Evolutionary conservation across 2,113 vertebrate species (phyloP).

Genomic region (Parus major): DNA sequence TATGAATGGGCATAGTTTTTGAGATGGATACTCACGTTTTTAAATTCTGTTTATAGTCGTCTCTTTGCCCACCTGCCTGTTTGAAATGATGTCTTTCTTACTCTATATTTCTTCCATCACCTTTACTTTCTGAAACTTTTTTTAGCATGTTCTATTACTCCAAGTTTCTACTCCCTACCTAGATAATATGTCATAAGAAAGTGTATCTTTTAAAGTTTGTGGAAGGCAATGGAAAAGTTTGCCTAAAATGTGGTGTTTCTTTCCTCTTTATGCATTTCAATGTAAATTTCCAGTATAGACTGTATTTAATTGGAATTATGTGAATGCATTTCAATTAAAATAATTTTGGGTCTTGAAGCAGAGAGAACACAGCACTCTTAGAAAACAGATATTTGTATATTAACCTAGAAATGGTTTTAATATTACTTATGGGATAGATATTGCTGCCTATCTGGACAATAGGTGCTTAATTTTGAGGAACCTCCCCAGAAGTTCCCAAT

Average conservation of each 20-base stretch:
- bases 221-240: background rate
- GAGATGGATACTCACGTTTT: background rate
- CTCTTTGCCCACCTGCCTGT: background rate
- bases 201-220: background rate
- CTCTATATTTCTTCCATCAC: background rate
- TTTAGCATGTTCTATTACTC: background rate
- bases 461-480: background rate
- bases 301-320: background rate
- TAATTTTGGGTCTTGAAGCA: background rate
- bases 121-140: constrained; percentile 40
- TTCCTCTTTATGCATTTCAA: background rate
- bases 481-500: background rate
- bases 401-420: background rate
- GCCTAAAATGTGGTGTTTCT: background rate
- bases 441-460: background rate
- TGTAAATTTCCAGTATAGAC: background rate
- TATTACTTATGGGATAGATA: background rate
- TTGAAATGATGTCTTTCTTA: background rate
- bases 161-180: background rate
- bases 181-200: background rate
- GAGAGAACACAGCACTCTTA: background rate
- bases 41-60: rapidly evolving
- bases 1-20: background rate
- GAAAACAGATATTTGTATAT: background rate
- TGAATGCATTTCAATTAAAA: background rate